Percentiles rank a stretch among this genome's conserved stretches.
Evolutionary conservation across 2,888 invertebrate species (phyloP).

Genomic region (Noctua comes): DNA sequence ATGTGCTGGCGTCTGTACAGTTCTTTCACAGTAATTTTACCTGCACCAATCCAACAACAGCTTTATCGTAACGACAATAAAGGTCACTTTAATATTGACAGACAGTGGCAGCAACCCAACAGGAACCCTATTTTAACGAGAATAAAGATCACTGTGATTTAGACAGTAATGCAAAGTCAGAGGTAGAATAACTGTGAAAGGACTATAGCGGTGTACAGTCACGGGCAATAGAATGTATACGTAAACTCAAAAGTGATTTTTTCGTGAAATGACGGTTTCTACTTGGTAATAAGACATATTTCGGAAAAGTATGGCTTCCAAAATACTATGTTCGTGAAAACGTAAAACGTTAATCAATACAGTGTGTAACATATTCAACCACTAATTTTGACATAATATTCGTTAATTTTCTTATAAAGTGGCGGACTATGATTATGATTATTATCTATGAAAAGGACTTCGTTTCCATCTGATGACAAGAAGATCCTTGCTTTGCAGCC

Average conservation of each 20-base stretch:
- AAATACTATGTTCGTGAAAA: neutral
- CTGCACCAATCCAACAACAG: too few relatives aligned
- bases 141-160: too few relatives aligned
- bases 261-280: neutral
- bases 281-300: neutral
- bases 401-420: slow-evolving; percentile 27
- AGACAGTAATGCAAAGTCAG: too few relatives aligned
- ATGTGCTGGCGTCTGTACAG: too few relatives aligned
- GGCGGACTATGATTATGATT: slow-evolving; percentile 65
- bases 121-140: too few relatives aligned
- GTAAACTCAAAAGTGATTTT: neutral
- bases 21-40: too few relatives aligned
- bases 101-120: too few relatives aligned
- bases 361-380: slow-evolving; percentile 9
- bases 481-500: slow-evolving; percentile 73
- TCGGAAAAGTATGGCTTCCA: neutral
- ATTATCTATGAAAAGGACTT: slow-evolving; percentile 55
- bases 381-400: slow-evolving; percentile 47
- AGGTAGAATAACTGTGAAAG: neutral
- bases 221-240: neutral
- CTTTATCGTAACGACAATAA: too few relatives aligned
- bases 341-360: neutral
- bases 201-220: neutral
- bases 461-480: slow-evolving; percentile 56
- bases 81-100: too few relatives aligned